Evolutionary conservation across 1,140 invertebrate species (phyloP).

Genomic region (Papilio helenus): DNA sequence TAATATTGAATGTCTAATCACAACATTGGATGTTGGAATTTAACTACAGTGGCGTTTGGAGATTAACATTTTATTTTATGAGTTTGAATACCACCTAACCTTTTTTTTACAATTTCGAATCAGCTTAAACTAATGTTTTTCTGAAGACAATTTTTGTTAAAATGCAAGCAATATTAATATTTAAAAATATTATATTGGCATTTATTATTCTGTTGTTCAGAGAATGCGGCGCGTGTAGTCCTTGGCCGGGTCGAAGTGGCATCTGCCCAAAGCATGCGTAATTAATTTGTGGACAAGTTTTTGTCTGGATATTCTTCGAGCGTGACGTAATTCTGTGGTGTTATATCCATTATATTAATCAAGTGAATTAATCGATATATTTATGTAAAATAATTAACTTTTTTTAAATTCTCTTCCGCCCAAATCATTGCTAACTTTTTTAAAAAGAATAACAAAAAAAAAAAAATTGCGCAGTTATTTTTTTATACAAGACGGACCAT

Average conservation of each 20-base stretch:
- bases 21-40: slow-evolving; percentile 1
- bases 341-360: neutral
- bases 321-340: slow-evolving; percentile 24
- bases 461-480: no score
- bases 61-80: neutral
- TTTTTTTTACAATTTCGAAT: neutral
- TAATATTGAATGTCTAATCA: neutral
- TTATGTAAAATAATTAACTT: no score
- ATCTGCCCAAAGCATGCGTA: slow-evolving; percentile 37
- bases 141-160: neutral
- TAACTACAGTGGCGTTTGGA: neutral
- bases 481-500: no score
- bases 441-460: no score
- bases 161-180: neutral
- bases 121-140: neutral
- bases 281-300: slow-evolving; percentile 34
- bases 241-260: slow-evolving; percentile 31
- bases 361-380: neutral
- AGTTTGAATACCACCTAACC: neutral
- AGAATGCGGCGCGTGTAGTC: slow-evolving; percentile 32
- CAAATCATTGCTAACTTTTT: no score
- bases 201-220: neutral
- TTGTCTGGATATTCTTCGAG: slow-evolving; percentile 28
- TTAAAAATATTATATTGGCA: slow-evolving; percentile 1
- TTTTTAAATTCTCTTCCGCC: no score